Evolutionary conservation across 2,888 invertebrate species (phyloP), one percentile per base, ranked within the genome.

Genomic region (Axea sp.): DNA sequence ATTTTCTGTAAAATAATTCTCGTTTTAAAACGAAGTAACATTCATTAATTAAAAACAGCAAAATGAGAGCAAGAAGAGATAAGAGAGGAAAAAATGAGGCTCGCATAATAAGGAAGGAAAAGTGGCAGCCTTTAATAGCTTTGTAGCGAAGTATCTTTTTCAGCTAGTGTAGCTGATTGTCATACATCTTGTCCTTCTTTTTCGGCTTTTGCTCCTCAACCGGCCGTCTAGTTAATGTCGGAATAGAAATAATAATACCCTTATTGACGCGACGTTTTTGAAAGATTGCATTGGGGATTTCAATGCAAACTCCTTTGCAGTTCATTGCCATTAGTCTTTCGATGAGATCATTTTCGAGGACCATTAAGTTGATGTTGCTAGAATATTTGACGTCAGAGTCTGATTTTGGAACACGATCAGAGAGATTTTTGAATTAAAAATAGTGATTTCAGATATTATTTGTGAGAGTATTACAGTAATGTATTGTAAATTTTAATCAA

Each of bases 11-110:
- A 39, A 47, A 60, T 53, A 51, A 47, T 37, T 37, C 53, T 24
- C 43, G 33, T 22, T 28, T 43, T 35, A 14, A 41, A 64, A 62
- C 51, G 51, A 49, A 51, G 41, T 64, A 59, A 57, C 72, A 47
- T 65, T 64, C 72, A 59, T 72, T 72, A 65, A 72, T 72, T 72
- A 65, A 65, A 72, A 59, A 49, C 33, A 39, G 51, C 5, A 8
- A 15, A 30, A 19, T n/a, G 41, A 31, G 19, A n/a, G n/a, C 3
- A 28, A 12, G 41, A 19, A 35, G 26, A 4, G 41, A 14, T 12
- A 37, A 31, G 47, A 39, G n/a, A 22, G 43, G 15, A 11, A 12
- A 14, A 45, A 14, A 53, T 14, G 12, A 43, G 37, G 12, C 30
- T 9, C 28, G 41, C 5, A 62, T 62, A 41, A 51, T 62, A 57